Evolutionary conservation across 2,888 invertebrate genomes (phyloP), one percentile per base, ranked within the genome.

Genomic region (Drosophila algonquin): DNA sequence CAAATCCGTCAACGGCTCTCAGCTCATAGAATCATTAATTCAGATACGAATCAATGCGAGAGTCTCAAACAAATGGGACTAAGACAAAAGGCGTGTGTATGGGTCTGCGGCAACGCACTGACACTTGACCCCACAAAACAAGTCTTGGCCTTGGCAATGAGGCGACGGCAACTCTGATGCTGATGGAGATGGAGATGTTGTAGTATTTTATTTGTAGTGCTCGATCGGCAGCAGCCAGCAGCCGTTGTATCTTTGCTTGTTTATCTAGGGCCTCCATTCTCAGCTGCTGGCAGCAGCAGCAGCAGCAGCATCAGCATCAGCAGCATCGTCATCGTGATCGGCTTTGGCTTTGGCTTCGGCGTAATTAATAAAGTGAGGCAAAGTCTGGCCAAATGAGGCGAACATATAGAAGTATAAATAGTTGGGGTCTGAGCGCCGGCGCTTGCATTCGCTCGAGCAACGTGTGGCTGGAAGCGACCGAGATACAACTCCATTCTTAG

Each of bases 71-170:
- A 52, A 58, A 44, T 51, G 40, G 21, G 21, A 53, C 63, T 32
- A 50, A 63, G 61, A 73, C 58, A 55, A 69, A 70, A 53, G 40
- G 40, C 40, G n/a, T n/a, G 40, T 40, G 40, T 40, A 40, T 40
- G 40, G 40, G 40, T 35, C 5, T 14, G 35, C 35, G 35, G 55
- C 63, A 71, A 75, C 71, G 56, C 77, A 73, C 84, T 87, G 85
- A 87, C 89, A 87, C 85, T 85, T 86, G 85, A 86, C 89, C 85
- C 87, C 83, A 76, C 81, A 81, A 81, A 89, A 81, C 87, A 69
- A 68, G 77, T 80, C 63, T 63, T 63, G 73, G 69, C 85, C 85
- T 87, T 86, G 85, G 76, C 85, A 86, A 77, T 86, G 89, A 79
- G 73, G 72, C 18, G 54, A 51, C 21, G 61, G 21, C 32, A 45